A percentile compares a stretch with the other conserved stretches of the same genome.
Evolutionary conservation across 2,113 vertebrate genomes (phyloP).

Genomic region (Phylloscopus trochiloides): DNA sequence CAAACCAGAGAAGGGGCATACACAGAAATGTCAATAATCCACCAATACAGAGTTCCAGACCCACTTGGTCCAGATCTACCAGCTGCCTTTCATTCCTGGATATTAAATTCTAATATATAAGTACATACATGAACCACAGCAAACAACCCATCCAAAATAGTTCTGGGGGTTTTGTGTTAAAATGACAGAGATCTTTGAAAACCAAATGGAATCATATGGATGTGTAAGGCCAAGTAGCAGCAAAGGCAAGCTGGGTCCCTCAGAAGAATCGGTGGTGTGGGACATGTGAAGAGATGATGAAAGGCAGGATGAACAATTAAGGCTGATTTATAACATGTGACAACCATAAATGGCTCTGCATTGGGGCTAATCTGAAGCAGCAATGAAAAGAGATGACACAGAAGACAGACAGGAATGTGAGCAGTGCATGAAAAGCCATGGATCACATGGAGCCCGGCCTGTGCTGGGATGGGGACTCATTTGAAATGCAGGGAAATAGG

Average conservation of each 20-base stretch:
- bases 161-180: background rate
- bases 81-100: background rate
- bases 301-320: constrained; percentile 21
- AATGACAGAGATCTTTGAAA: background rate
- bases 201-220: background rate
- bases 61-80: background rate
- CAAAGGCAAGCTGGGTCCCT: background rate
- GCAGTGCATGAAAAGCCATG: background rate
- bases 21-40: background rate
- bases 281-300: constrained; percentile 27
- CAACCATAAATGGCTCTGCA: background rate
- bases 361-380: constrained; percentile 31
- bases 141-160: background rate
- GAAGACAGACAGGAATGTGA: background rate
- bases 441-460: background rate
- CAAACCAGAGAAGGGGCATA: background rate
- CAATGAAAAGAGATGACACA: background rate
- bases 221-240: background rate
- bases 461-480: too few species aligned
- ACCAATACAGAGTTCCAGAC: background rate
- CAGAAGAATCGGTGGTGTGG: background rate
- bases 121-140: background rate
- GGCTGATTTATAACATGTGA: constrained; percentile 36
- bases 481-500: background rate
- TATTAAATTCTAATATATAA: background rate